These are phyloP conservation scores for Melangyna quadrimaculata DNA, from an alignment of 2,888 invertebrate species.

Conservation along the genomic window DNA sequence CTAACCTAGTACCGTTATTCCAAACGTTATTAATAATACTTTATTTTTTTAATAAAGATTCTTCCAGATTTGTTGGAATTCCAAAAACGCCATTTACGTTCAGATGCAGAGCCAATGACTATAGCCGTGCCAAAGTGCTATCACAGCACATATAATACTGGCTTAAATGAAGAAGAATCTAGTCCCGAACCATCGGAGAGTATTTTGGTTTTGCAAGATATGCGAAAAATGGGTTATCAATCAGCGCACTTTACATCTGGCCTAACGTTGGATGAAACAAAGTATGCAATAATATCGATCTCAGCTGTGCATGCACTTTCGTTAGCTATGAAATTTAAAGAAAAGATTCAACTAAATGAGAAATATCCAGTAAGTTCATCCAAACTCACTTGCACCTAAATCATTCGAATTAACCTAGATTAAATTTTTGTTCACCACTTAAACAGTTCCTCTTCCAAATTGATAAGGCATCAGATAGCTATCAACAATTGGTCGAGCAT, in stretches of 20 bases:
- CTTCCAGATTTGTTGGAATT: slow-evolving; percentile 87
- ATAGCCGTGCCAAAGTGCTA: slow-evolving; percentile 87
- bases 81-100: slow-evolving; percentile 80
- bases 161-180: slow-evolving; percentile 76
- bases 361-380: slow-evolving; percentile 74
- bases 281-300: slow-evolving; percentile 87
- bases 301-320: slow-evolving; percentile 89
- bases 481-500: slow-evolving; percentile 89
- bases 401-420: not conserved
- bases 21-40: no score
- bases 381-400: no score
- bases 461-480: slow-evolving; percentile 89
- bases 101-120: slow-evolving; percentile 81
- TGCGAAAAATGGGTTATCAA: slow-evolving; percentile 81
- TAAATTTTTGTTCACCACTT: not conserved
- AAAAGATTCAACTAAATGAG: slow-evolving; percentile 76
- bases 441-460: slow-evolving; percentile 88
- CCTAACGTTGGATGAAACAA: slow-evolving; percentile 82
- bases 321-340: slow-evolving; percentile 84
- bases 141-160: slow-evolving; percentile 85
- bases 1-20: no score
- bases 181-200: slow-evolving; percentile 84
- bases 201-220: slow-evolving; percentile 88
- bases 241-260: slow-evolving; percentile 74
- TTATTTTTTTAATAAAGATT: slow-evolving; percentile 81